A percentile compares a stretch with the other conserved stretches of the same genome.
phyloP scores from a whole-genome alignment of 2,888 invertebrate genomes.

The Blera fallax region DNA sequence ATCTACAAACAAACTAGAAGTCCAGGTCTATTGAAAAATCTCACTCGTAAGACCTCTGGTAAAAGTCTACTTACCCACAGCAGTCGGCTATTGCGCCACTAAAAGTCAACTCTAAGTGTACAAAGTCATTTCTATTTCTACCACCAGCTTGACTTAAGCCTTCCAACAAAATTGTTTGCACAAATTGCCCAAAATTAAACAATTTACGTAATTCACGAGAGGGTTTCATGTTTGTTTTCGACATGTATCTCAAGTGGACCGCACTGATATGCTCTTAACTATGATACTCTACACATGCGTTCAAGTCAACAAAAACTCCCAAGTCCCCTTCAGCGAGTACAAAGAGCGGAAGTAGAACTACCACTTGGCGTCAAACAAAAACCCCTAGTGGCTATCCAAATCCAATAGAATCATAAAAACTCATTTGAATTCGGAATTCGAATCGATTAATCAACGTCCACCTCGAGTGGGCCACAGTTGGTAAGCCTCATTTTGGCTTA shows the following conservation, averaged over 20 bases:
- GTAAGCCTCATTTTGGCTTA: conserved; percentile 5
- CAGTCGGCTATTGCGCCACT: not conserved
- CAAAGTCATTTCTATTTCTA: not conserved
- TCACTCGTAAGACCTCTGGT: not conserved
- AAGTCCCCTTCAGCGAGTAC: not conserved
- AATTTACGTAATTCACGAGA: conserved; percentile 2
- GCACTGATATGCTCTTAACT: not conserved
- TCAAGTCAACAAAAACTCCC: not conserved
- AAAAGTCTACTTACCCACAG: not conserved
- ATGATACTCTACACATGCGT: not conserved
- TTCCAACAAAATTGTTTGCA: not conserved
- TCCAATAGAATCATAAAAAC: conserved; percentile 11
- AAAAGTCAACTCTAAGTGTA: not conserved
- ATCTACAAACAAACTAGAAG: not conserved
- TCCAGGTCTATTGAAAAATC: not conserved
- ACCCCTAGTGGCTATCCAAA: not conserved
- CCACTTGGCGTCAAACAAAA: not conserved
- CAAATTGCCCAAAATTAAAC: conserved; percentile 3
- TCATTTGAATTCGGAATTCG: not conserved
- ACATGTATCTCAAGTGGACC: not conserved
- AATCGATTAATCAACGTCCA: conserved; percentile 49
- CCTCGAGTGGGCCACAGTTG: not conserved
- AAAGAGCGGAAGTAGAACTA: conserved; percentile 35
- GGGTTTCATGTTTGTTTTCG: conserved; percentile 17
- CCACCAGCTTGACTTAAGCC: not conserved